A percentile compares a stretch with the other conserved stretches of the same genome.
Conservation (phyloP, 2,888 invertebrate genomes). For the Marronus borbonicus region DNA sequence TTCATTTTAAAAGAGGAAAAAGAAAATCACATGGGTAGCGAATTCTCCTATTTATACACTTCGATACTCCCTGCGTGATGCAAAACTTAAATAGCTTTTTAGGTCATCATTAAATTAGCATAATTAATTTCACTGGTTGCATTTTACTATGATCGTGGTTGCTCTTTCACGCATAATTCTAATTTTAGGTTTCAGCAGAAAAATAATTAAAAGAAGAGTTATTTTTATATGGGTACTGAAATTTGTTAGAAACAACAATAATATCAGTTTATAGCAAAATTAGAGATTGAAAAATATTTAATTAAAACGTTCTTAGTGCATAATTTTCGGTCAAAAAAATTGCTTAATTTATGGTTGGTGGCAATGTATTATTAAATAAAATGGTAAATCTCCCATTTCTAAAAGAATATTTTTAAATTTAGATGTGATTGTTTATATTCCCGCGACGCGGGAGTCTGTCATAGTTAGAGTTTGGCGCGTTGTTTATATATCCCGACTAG, state of each 20-base stretch:
- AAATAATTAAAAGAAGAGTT: too few species aligned
- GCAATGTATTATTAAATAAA: too few species aligned
- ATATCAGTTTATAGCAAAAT: too few species aligned
- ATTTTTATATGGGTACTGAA: too few species aligned
- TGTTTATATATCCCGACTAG: background rate
- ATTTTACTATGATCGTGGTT: background rate
- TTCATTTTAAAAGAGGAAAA: too few species aligned
- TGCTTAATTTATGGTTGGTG: too few species aligned
- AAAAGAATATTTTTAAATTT: conserved; percentile 27
- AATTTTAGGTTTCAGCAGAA: too few species aligned
- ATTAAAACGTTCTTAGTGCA: too few species aligned
- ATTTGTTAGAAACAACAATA: too few species aligned
- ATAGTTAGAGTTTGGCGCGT: conserved; percentile 38
- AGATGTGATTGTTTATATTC: conserved; percentile 32
- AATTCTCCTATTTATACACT: conserved; percentile 1
- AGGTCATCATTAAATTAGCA: conserved; percentile 25
- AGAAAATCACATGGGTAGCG: background rate
- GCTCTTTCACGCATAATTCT: background rate
- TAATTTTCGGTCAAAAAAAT: too few species aligned
- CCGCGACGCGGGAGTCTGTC: conserved; percentile 40
- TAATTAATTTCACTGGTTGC: background rate
- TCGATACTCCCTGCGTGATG: conserved; percentile 1
- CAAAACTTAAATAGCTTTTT: conserved; percentile 35
- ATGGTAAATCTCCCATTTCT: too few species aligned
- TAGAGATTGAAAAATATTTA: too few species aligned